Conservation (phyloP, 2,888 invertebrate genomes). For the Schrankia costaestrigalis region DNA sequence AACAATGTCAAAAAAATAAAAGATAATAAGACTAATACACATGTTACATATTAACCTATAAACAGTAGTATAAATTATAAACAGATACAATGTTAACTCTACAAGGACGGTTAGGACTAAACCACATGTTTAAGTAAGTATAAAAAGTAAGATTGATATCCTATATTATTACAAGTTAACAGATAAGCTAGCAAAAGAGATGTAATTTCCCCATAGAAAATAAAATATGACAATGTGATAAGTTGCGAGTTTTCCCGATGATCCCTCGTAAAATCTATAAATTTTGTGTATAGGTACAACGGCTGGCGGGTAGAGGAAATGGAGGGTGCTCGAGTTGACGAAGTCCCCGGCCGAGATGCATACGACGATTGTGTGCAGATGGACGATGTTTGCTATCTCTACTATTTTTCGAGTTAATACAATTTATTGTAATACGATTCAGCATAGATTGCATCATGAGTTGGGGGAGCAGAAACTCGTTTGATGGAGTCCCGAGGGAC, state of each 20-base stretch:
- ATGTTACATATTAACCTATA: too few species aligned
- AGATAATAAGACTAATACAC: too few species aligned
- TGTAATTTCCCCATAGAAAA: slow-evolving; percentile 66
- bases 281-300: slow-evolving; percentile 53
- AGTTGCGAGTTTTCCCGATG: slow-evolving; percentile 66
- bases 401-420: slow-evolving; percentile 80
- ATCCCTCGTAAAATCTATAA: slow-evolving; percentile 78
- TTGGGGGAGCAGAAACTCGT: slow-evolving; percentile 77
- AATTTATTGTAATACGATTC: slow-evolving; percentile 81
- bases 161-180: slow-evolving; percentile 20
- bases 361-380: slow-evolving; percentile 75
- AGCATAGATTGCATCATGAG: slow-evolving; percentile 79
- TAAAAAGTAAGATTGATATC: slow-evolving; percentile 1
- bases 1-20: too few species aligned
- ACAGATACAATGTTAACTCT: too few species aligned
- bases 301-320: slow-evolving; percentile 59
- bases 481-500: slow-evolving; percentile 77
- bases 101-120: too few species aligned
- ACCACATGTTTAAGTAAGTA: too few species aligned
- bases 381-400: slow-evolving; percentile 79
- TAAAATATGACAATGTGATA: slow-evolving; percentile 74
- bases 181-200: slow-evolving; percentile 62
- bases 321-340: slow-evolving; percentile 53
- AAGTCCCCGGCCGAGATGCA: slow-evolving; percentile 45
- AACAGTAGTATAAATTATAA: too few species aligned